Base-by-base conservation (phyloP, 2,888 invertebrate genomes). In the Drosophila niveifrons region DNA sequence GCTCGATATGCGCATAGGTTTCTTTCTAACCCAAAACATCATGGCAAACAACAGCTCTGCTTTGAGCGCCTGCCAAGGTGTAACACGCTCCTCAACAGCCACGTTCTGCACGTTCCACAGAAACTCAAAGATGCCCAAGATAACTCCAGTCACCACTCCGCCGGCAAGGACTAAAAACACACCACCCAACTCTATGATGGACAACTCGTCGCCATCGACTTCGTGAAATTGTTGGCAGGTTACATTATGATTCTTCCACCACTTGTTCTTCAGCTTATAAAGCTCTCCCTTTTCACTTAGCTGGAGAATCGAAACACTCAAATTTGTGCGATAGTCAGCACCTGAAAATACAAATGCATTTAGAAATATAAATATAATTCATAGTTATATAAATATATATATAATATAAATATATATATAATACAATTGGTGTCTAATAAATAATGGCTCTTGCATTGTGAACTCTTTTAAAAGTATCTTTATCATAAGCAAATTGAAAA, bases 261-360 rank as follows among this genome's bases (percentile, higher is more conserved):
- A 99, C 89, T 96, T 96, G 59, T 96, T 95, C 92, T 98, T 98
- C 56, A 99, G 93, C 67, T 94, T 94, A 51, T 95, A 95, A 43
- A 99, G 93, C 78, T 94, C 94, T 0, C 98, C 98, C 76, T 95
- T 95, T 92, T 99, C 98, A 91, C 98, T 98, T 74, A 99, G 94
- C 92, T 96, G 96, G 17, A 99, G 93, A 44, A 99, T 96, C 0
- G 97, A 97, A 68, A 96, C 96, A 85, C 97, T 98, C 29, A 99
- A 95, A 23, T 94, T 94, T 0, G 96, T 96, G 23, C 97, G 94
- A 88, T 96, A 96, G 0, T 95, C 95, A 0, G 96, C 95, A 90
- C 95, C 97, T 96, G 85, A 17, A 92, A 92, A 64, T 9, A 29
- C 11, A 17, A 2, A 56, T 31, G 31, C 2, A 9, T 31, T 9